A percentile compares a stretch with the other conserved stretches of the same genome.
These are phyloP conservation scores for Hirtodrosophila confusa DNA, from an alignment of 2,888 invertebrate genomes.

Conservation along the genomic window DNA sequence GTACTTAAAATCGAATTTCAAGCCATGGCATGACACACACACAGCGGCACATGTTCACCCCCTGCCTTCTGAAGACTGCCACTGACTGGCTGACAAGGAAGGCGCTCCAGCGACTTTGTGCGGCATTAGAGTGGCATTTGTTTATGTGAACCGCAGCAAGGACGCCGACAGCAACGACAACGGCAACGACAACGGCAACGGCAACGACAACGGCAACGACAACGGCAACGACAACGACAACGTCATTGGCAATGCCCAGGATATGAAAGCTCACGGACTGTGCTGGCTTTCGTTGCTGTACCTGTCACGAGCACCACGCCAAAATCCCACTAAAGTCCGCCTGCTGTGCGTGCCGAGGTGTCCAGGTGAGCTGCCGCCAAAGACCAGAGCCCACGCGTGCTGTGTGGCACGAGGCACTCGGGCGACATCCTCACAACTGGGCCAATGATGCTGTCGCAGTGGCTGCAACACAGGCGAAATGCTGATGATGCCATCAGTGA, in stretches of 20 bases:
- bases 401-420: not conserved
- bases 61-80: slow-evolving; percentile 10
- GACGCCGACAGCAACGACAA: slow-evolving; percentile 7
- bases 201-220: no score
- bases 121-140: slow-evolving; percentile 77
- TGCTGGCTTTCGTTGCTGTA: slow-evolving; percentile 20
- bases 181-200: slow-evolving; percentile 8
- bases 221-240: slow-evolving; percentile 7
- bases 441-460: slow-evolving; percentile 41
- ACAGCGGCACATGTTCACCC: not conserved
- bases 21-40: slow-evolving; percentile 15
- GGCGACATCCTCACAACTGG: slow-evolving; percentile 8
- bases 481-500: slow-evolving; percentile 55
- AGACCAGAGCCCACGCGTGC: slow-evolving; percentile 29
- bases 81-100: slow-evolving; percentile 50
- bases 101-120: slow-evolving; percentile 65
- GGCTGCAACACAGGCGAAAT: slow-evolving; percentile 14
- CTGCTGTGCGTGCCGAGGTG: slow-evolving; percentile 63
- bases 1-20: slow-evolving; percentile 75
- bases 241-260: slow-evolving; percentile 45
- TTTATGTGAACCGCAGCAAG: slow-evolving; percentile 65
- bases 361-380: slow-evolving; percentile 40
- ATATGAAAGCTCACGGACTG: slow-evolving; percentile 23
- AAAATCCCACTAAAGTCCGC: slow-evolving; percentile 68
- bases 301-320: slow-evolving; percentile 61